phyloP scores from a whole-genome alignment of 2,888 invertebrate genomes.

The Folsomia manolachei region DNA sequence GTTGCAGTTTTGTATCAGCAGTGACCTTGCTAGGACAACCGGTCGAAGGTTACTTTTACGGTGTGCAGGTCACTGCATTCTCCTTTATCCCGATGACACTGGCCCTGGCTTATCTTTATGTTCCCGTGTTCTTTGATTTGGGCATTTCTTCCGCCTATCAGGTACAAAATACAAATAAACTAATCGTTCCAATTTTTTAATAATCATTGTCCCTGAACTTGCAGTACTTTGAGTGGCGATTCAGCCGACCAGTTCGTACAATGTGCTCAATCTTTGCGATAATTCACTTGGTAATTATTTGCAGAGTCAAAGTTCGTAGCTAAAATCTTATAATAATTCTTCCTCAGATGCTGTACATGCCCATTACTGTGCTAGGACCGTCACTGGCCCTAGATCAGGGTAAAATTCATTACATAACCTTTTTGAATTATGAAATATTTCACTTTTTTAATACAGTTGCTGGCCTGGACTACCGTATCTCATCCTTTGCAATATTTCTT shows the following conservation, averaged over 20 bases:
- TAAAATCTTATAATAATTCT: background rate
- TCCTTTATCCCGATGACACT: slow-evolving; percentile 41
- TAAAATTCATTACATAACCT: slow-evolving; percentile 3
- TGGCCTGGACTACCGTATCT: slow-evolving; percentile 35
- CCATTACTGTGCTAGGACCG: slow-evolving; percentile 35
- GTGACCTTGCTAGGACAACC: slow-evolving; percentile 38
- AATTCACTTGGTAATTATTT: slow-evolving; percentile 41
- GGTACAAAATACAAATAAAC: background rate
- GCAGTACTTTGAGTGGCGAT: slow-evolving; percentile 41
- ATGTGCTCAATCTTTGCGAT: slow-evolving; percentile 32
- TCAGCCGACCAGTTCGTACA: slow-evolving; percentile 25
- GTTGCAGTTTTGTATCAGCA: slow-evolving; percentile 40
- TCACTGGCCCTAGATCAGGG: slow-evolving; percentile 39
- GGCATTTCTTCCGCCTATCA: slow-evolving; percentile 43
- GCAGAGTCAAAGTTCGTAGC: background rate
- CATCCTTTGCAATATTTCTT: slow-evolving; percentile 37
- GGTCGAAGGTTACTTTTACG: slow-evolving; percentile 41
- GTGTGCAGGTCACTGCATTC: slow-evolving; percentile 30
- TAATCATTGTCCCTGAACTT: slow-evolving; percentile 11
- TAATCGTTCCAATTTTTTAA: background rate
- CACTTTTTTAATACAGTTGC: slow-evolving; percentile 28
- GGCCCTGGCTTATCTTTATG: slow-evolving; percentile 34
- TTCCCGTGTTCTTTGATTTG: slow-evolving; percentile 29
- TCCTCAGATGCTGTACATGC: slow-evolving; percentile 35
- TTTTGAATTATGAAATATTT: background rate